Evolutionary conservation across 2,797 vertebrate genomes (phyloP), one percentile per base, ranked within the genome.

Genomic region (Tamandua tetradactyla): DNA sequence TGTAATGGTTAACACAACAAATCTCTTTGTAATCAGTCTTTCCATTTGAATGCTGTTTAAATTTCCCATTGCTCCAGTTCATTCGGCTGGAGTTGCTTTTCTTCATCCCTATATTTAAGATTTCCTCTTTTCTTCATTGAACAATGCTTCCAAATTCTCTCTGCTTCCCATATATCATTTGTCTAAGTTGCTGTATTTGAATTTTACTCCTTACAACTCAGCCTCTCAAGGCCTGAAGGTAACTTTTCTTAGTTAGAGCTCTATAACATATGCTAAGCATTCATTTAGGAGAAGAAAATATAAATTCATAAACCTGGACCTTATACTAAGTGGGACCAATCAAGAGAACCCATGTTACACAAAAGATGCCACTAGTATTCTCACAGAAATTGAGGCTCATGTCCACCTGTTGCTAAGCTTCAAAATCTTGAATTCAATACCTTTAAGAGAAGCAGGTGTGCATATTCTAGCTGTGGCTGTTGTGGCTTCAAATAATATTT

Each of bases 111-210:
- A 7, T 55, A 49, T 76, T 76, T 64, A 74, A 3, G 57, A 81
- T 92, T 55, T 42, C 23, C 55, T 66, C 22, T 49, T 40, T 78
- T 74, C 37, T 89, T 80, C 11, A 32, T 57, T 84, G 52, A 55
- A 49, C 32, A 92, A 35, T 72, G 9, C 47, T 96, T 94, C 44
- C 14, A 86, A 35, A 89, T 25, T 71, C n/a, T 85, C 44, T 94
- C 44, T 69, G 64, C 32, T 91, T 81, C 11, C 64, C 35, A 61
- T 20, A 32, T 40, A 64, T 75, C 68, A 85, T 86, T 75, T 89
- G 18, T 68, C 40, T 72, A 11, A 72, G 23, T 84, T 81, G 93
- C 18, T 59, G 1, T 83, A 47, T 84, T 89, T 94, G 40, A 37
- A n/a, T 66, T 88, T 90, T 61, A 47, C 32, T 84, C 13, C 40